phyloP scores from a whole-genome alignment of 2,888 invertebrate species.

The Cephus nigrinus region DNA sequence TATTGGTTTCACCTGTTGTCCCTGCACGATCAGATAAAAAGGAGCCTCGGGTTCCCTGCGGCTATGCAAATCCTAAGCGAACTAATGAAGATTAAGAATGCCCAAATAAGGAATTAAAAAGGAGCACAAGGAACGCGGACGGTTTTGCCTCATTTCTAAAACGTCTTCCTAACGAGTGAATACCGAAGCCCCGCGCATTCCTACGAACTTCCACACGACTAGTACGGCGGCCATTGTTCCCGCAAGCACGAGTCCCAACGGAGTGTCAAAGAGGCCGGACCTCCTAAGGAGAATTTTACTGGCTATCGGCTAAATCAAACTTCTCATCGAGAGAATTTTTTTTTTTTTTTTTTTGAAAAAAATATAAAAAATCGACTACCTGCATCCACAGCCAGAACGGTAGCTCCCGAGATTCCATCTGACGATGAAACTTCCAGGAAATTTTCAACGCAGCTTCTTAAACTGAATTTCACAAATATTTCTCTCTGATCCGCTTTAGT shows the following conservation, averaged over 20 bases:
- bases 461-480: neutral
- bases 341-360: neutral
- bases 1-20: conserved; percentile 50
- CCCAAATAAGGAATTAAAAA: conserved; percentile 40
- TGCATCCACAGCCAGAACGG: neutral
- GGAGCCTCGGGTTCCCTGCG: conserved; percentile 39
- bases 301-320: conserved; percentile 34
- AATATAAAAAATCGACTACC: neutral
- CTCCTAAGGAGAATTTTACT: conserved; percentile 56
- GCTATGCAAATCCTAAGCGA: conserved; percentile 60
- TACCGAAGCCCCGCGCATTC: conserved; percentile 51
- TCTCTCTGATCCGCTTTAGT: neutral
- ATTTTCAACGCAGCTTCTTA: neutral
- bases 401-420: neutral
- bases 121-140: conserved; percentile 17
- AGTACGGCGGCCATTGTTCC: conserved; percentile 44
- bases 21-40: conserved; percentile 59
- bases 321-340: conserved; percentile 31
- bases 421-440: neutral
- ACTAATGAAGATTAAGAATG: conserved; percentile 65
- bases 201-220: conserved; percentile 34
- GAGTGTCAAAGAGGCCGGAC: conserved; percentile 51
- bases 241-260: conserved; percentile 19
- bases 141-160: conserved; percentile 57
- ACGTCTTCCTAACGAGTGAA: conserved; percentile 58